Percentiles rank a stretch among this genome's conserved stretches.
Conservation (phyloP, 2,113 vertebrate species). For the Pedetes capensis region DNA sequence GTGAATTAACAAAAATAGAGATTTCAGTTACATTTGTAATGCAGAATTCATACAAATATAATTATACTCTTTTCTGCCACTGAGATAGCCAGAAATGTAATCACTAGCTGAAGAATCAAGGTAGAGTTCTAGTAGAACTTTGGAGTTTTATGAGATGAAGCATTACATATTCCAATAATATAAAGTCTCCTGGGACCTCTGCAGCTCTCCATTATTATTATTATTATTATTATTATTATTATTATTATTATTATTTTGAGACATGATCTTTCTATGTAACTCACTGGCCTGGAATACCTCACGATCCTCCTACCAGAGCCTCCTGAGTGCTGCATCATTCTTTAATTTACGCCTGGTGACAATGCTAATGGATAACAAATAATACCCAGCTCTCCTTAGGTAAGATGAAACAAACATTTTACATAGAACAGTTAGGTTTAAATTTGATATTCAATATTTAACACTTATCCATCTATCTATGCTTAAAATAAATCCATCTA, state of each 20-base stretch:
- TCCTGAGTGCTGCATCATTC: not conserved
- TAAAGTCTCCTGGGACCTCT: not conserved
- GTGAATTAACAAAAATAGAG: not conserved
- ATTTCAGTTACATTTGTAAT: not conserved
- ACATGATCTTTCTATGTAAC: not conserved
- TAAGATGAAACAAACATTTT: not conserved
- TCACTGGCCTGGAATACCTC: not conserved
- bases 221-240: not conserved
- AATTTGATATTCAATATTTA: not conserved
- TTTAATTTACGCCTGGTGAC: not conserved
- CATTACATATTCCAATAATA: no score
- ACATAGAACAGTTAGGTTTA: not conserved
- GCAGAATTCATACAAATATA: not conserved
- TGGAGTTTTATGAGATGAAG: not conserved
- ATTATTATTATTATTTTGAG: not conserved
- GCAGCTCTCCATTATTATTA: not conserved
- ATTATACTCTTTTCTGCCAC: not conserved
- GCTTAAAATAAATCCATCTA: not conserved
- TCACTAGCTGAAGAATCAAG: not conserved
- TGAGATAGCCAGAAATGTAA: not conserved
- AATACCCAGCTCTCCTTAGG: not conserved
- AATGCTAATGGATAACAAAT: not conserved
- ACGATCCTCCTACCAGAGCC: not conserved
- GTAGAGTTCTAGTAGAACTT: not conserved
- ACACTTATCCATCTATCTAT: not conserved